These are phyloP conservation scores for Pristis pectinata DNA, from an alignment of 2,797 vertebrate genomes.

Conservation along the genomic window DNA sequence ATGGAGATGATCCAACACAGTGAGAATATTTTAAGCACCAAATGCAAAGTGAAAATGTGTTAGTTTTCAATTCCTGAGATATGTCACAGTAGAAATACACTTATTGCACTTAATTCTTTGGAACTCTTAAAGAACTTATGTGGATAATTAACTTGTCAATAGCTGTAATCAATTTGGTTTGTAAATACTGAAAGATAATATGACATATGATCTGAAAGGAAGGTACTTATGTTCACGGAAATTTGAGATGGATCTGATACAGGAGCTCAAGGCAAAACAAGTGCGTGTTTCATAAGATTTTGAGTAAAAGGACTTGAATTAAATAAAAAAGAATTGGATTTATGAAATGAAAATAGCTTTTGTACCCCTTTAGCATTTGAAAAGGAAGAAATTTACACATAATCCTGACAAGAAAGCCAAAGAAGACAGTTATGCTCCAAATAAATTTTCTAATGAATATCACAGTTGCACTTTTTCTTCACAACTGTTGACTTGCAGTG, in stretches of 20 bases:
- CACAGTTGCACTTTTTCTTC: not conserved
- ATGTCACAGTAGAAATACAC: not conserved
- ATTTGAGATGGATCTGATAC: not conserved
- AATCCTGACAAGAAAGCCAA: not conserved
- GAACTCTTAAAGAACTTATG: not conserved
- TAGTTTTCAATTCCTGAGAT: not conserved
- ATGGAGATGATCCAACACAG: not conserved
- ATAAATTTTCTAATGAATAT: not conserved
- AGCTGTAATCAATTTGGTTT: not conserved
- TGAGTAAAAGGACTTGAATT: not conserved
- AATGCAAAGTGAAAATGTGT: not conserved
- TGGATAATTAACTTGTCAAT: not conserved
- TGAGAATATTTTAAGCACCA: not conserved
- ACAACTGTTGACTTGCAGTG: not conserved
- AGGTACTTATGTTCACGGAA: not conserved
- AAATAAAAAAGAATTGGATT: not conserved
- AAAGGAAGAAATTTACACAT: not conserved
- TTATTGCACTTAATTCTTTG: not conserved
- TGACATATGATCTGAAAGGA: not conserved
- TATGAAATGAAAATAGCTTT: not conserved
- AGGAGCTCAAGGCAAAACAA: not conserved
- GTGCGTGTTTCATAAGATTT: not conserved
- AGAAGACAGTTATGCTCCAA: not conserved
- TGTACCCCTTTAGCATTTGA: not conserved
- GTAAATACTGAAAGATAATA: not conserved